These are phyloP conservation scores for Tenrec ecaudatus DNA, from an alignment of 2,113 vertebrate genomes.

Conservation along the genomic window DNA sequence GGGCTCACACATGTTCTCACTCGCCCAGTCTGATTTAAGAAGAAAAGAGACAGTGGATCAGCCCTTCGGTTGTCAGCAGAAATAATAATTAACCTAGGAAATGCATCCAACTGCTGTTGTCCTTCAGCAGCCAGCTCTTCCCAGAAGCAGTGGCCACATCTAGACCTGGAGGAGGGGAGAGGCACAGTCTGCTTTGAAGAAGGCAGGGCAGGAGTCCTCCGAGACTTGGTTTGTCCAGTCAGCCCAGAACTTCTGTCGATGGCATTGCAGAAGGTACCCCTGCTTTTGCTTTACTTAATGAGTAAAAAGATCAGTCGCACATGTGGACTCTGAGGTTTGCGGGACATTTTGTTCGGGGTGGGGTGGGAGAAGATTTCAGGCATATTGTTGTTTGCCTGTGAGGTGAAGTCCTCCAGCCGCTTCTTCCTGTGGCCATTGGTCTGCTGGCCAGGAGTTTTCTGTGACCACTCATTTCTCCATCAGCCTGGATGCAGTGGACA, in stretches of 20 bases:
- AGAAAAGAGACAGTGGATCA: not conserved
- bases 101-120: not conserved
- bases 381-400: not conserved
- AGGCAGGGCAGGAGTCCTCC: no score
- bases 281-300: no score
- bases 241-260: not conserved
- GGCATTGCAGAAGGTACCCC: no score
- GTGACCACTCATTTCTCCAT: no score
- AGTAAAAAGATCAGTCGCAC: not conserved
- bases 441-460: no score
- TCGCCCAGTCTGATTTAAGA: no score
- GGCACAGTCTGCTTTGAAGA: no score
- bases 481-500: no score
- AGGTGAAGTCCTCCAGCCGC: no score
- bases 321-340: not conserved
- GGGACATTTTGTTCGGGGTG: not conserved
- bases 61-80: constrained; percentile 13
- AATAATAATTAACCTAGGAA: not conserved
- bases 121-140: not conserved
- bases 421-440: no score
- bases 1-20: not conserved
- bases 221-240: not conserved
- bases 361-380: not conserved
- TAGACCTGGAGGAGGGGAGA: no score
- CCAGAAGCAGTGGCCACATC: not conserved